Evolutionary conservation across 2,888 invertebrate genomes (phyloP), one percentile per base, ranked within the genome.

Genomic region (Plagodis dolabraria): DNA sequence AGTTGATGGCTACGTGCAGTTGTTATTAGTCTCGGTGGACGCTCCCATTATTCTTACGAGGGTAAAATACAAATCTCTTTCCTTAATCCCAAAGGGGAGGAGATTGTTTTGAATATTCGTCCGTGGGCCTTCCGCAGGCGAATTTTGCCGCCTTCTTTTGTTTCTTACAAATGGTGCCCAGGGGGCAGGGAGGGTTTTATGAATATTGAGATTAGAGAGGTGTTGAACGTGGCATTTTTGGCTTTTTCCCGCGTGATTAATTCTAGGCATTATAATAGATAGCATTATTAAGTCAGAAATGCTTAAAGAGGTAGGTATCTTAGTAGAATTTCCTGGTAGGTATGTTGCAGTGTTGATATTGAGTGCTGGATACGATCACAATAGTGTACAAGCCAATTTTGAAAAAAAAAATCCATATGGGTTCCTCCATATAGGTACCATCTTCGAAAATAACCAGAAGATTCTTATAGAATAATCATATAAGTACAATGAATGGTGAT

Each of bases 71-170:
- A 80, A 82, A 79, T 81, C 72, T 71, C 65, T 74, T 80, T 76
- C 69, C 75, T 75, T 82, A 82, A 83, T 82, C 80, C 78, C 77
- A 74, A 65, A 8, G 47, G 69, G 66, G 64, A 63, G 65, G 64
- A 72, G 68, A 80, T 81, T 85, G 80, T 85, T 87, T 86, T 79
- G 80, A 82, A 84, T 83, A 81, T 83, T 77, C 72, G 75, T 64
- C 70, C 67, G 69, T 35, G 72, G 68, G 70, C 67, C 64, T 62
- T 71, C 73, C 63, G 56, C 67, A 63, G 63, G 59, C 70, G 72
- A 75, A 73, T 71, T 76, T 74, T 68, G 56, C 61, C 68, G 71
- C 67, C 63, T 63, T 71, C 65, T 75, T 76, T 77, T 74, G 73
- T 79, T 76, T 75, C 65, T 67, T 75, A 70, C 70, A 76, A 77